Percentiles rank a stretch among this genome's conserved stretches.
These are phyloP conservation scores for Parazoanthus swiftii DNA, from an alignment of 92 coral and sea anemone species.

Conservation along the genomic window DNA sequence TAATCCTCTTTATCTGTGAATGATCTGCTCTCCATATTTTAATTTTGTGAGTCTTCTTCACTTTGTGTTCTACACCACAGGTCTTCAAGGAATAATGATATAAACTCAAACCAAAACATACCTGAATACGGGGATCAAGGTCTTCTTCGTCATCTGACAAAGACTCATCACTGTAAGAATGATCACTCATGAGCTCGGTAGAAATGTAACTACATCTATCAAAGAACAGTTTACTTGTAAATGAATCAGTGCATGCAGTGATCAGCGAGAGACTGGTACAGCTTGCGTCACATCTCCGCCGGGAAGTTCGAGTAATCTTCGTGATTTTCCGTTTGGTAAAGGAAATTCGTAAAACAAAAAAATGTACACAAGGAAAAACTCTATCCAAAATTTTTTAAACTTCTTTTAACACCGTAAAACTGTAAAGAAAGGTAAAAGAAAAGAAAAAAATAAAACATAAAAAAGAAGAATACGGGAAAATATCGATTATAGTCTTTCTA, in stretches of 20 bases:
- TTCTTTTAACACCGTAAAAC: not conserved
- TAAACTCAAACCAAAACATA: not conserved
- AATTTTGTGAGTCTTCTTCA: not conserved
- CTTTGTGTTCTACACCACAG: not conserved
- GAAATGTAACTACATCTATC: constrained; percentile 2
- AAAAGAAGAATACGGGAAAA: not conserved
- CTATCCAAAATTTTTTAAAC: too few relatives aligned
- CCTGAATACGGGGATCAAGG: constrained; percentile 95
- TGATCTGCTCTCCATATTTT: not conserved
- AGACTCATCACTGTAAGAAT: constrained; percentile 63
- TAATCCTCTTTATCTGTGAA: not conserved
- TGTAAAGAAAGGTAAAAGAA: too few relatives aligned
- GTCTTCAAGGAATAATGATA: not conserved
- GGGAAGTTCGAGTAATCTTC: constrained; percentile 17
- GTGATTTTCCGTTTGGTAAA: not conserved
- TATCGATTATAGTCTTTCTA: constrained; percentile 7
- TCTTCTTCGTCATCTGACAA: constrained; percentile 83
- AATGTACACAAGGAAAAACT: not conserved
- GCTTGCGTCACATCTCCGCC: constrained; percentile 6
- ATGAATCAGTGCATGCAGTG: not conserved
- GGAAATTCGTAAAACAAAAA: not conserved
- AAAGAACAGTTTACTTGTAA: not conserved
- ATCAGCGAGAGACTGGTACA: not conserved
- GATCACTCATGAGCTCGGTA: constrained; percentile 60
- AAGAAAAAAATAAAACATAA: too few relatives aligned